Conservation (phyloP, 2,113 vertebrate species). For the Hippoglossus stenolepis region DNA sequence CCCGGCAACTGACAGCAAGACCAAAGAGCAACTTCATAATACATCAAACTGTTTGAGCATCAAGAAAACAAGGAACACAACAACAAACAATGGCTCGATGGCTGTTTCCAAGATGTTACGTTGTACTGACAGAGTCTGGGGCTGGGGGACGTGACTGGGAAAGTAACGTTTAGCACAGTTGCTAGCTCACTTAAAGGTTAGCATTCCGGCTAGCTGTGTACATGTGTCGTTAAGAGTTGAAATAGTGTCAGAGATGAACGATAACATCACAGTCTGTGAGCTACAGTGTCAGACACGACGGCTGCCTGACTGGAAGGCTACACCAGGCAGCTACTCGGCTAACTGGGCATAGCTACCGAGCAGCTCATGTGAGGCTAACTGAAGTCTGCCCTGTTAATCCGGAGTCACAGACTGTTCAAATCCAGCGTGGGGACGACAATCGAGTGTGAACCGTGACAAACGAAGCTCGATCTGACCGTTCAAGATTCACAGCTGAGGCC, state of each 20-base stretch:
- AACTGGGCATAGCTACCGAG: slow-evolving; percentile 29
- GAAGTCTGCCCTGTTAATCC: not conserved
- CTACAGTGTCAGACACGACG: slow-evolving; percentile 2
- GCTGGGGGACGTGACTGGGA: not conserved
- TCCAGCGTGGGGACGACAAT: fast-evolving
- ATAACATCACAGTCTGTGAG: not conserved
- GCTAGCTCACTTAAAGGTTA: not conserved
- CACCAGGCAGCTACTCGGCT: slow-evolving; percentile 42
- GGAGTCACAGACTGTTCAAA: fast-evolving
- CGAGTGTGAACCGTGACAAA: not conserved
- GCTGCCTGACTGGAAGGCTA: slow-evolving; percentile 30
- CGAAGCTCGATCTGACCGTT: not conserved
- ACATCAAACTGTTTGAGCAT: too few species aligned
- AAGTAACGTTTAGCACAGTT: too few species aligned
- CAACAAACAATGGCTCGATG: not conserved
- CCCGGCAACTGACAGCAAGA: slow-evolving; percentile 6
- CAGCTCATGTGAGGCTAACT: not conserved
- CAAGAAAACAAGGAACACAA: not conserved
- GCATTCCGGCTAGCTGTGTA: not conserved
- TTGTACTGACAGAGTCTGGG: not conserved
- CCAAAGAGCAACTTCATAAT: not conserved
- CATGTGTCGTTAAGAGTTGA: too few species aligned
- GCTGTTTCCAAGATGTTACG: not conserved
- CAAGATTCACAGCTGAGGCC: slow-evolving; percentile 43
- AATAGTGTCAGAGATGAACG: not conserved